Percentiles rank a stretch among this genome's conserved stretches.
Evolutionary conservation across 2,113 vertebrate genomes (phyloP).

Genomic region (Telmatochromis sp.): DNA sequence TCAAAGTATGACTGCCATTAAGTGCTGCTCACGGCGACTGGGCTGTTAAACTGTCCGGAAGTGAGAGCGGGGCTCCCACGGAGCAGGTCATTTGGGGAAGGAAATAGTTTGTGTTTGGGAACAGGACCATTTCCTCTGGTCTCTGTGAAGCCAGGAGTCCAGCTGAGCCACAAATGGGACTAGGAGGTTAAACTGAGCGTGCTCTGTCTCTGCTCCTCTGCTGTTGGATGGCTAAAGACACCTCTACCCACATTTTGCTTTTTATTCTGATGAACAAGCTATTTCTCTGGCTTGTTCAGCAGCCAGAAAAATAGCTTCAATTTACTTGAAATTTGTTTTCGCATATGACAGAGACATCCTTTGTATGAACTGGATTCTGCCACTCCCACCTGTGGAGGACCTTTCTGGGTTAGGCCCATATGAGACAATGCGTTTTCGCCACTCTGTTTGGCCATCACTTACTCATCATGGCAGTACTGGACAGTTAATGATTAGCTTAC

Average conservation of each 20-base stretch:
- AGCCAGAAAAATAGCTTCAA: background rate
- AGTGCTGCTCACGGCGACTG: background rate
- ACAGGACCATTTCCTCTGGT: constrained; percentile 59
- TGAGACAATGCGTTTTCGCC: background rate
- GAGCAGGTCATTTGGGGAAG: constrained; percentile 53
- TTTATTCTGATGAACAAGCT: background rate
- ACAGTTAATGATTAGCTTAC: constrained; percentile 46
- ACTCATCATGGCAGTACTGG: constrained; percentile 19
- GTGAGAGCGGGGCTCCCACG: constrained; percentile 43
- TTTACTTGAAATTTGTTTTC: background rate
- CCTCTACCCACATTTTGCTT: background rate
- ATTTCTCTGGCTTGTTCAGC: background rate
- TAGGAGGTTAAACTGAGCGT: background rate
- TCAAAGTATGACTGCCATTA: background rate
- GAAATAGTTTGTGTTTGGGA: constrained; percentile 68
- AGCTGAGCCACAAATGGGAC: constrained; percentile 29
- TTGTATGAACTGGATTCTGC: background rate
- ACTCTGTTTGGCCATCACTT: background rate
- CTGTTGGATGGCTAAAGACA: background rate
- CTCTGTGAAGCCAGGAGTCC: constrained; percentile 51
- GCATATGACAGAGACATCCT: background rate
- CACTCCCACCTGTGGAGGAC: constrained; percentile 16
- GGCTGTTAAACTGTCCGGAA: constrained; percentile 44
- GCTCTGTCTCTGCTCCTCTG: background rate
- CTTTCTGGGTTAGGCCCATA: background rate